A percentile compares a stretch with the other conserved stretches of the same genome.
Conservation (phyloP, 1,140 invertebrate species). For the Arion vulgaris region DNA sequence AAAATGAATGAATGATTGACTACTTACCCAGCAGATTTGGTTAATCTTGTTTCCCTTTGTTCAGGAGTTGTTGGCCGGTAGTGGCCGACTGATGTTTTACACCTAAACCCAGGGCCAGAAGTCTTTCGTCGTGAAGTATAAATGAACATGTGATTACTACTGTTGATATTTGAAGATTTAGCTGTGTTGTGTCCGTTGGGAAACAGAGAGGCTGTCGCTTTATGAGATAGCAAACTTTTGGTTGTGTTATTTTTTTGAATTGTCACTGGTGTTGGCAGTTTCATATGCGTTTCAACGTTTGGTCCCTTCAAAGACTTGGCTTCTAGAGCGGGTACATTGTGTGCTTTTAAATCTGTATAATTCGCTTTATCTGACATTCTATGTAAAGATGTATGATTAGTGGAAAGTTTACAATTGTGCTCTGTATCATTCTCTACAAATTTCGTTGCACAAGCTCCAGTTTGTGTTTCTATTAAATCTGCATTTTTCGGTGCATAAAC, state of each 20-base stretch:
- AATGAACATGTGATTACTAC: too few relatives aligned
- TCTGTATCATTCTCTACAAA: too few relatives aligned
- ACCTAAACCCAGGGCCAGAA: background rate
- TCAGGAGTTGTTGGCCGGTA: background rate
- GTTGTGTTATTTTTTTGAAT: background rate
- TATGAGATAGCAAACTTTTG: background rate
- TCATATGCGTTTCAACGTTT: background rate
- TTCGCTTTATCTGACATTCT: background rate
- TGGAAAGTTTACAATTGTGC: too few relatives aligned
- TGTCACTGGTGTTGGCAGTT: background rate
- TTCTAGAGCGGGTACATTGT: background rate
- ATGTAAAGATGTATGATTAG: too few relatives aligned
- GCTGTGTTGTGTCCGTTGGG: background rate
- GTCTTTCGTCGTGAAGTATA: background rate
- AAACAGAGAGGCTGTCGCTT: background rate
- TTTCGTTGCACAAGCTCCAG: too few relatives aligned
- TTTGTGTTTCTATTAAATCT: too few relatives aligned
- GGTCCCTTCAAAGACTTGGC: background rate
- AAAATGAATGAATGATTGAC: background rate
- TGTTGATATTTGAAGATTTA: background rate
- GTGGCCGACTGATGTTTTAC: constrained; percentile 4
- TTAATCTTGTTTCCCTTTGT: background rate
- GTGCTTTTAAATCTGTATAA: background rate
- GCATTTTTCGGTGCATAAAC: too few relatives aligned
- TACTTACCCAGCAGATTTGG: constrained; percentile 20